Conservation (phyloP, 2,797 vertebrate genomes). For the Myoxocephalus aenaeus region DNA sequence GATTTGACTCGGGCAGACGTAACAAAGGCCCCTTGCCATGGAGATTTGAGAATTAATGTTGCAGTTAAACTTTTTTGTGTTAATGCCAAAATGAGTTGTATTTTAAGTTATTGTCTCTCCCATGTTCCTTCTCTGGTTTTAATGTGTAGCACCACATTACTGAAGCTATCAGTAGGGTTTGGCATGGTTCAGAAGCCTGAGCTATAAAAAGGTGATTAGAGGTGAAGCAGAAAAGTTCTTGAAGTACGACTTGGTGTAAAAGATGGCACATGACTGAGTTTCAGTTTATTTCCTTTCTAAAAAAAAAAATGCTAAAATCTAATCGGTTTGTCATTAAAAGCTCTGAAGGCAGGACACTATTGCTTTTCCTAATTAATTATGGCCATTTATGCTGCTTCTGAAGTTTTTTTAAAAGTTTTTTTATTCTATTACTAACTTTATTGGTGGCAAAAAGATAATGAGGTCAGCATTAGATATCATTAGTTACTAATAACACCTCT, state of each 20-base stretch:
- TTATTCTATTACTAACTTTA: neutral
- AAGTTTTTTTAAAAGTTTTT: neutral
- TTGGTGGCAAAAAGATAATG: neutral
- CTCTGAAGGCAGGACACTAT: neutral
- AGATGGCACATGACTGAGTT: constrained; percentile 8
- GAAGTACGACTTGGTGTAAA: constrained; percentile 9
- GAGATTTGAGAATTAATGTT: constrained; percentile 66
- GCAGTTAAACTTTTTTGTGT: constrained; percentile 53
- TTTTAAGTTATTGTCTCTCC: constrained; percentile 47
- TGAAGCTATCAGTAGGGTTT: constrained; percentile 33
- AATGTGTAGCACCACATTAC: constrained; percentile 50
- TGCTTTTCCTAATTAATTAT: constrained; percentile 4
- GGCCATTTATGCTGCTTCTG: neutral
- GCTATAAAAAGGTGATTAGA: constrained; percentile 46
- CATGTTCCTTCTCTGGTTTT: constrained; percentile 59
- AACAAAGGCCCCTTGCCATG: constrained; percentile 55
- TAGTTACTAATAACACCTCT: constrained; percentile 8
- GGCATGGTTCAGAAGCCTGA: constrained; percentile 36
- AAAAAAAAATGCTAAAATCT: neutral
- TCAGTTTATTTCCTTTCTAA: constrained; percentile 18
- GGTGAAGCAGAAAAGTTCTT: constrained; percentile 47
- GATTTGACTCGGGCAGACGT: constrained; percentile 64
- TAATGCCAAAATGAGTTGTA: constrained; percentile 58
- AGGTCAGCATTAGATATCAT: constrained; percentile 1
- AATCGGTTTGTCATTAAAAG: neutral